A percentile compares a stretch with the other conserved stretches of the same genome.
Evolutionary conservation across 30 jellyfish, hydroid and myxozoan genomes (phyloP).

Genomic region (Aurelia sp.): DNA sequence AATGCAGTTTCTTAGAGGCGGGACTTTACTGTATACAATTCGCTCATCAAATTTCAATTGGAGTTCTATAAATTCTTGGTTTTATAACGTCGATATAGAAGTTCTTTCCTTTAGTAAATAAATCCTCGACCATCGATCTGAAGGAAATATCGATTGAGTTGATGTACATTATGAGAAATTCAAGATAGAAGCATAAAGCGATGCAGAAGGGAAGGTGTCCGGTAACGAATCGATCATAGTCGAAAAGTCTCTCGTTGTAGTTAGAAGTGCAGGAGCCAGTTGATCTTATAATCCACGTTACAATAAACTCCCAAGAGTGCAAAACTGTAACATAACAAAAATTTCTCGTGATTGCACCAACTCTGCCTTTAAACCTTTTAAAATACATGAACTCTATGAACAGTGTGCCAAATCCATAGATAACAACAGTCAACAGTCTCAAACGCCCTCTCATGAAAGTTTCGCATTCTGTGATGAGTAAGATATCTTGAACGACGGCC

Average conservation of each 20-base stretch:
- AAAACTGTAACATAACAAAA: constrained; percentile 17
- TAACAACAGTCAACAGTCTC: constrained; percentile 19
- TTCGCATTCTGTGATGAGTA: constrained; percentile 25
- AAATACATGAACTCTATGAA: constrained; percentile 29
- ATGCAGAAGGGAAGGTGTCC: constrained; percentile 44
- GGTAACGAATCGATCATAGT: constrained; percentile 30
- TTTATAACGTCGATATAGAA: neutral
- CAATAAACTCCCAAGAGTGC: constrained; percentile 17
- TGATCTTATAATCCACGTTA: constrained; percentile 19
- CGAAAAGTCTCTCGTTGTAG: constrained; percentile 22
- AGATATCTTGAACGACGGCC: constrained; percentile 23
- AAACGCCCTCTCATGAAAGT: constrained; percentile 37
- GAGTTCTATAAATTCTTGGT: neutral
- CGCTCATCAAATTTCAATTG: neutral
- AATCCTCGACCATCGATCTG: neutral
- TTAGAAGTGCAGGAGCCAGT: constrained; percentile 35
- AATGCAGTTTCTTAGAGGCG: too few species aligned
- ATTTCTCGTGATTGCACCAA: constrained; percentile 14
- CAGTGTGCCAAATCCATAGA: constrained; percentile 48
- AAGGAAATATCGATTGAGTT: constrained; percentile 26
- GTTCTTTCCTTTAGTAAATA: neutral
- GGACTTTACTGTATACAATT: too few species aligned
- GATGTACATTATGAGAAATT: constrained; percentile 20
- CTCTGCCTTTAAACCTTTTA: constrained; percentile 18
- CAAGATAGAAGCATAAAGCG: constrained; percentile 37